Base-by-base conservation (phyloP, 2,888 invertebrate genomes). In the Leptinotarsa rubiginosa region DNA sequence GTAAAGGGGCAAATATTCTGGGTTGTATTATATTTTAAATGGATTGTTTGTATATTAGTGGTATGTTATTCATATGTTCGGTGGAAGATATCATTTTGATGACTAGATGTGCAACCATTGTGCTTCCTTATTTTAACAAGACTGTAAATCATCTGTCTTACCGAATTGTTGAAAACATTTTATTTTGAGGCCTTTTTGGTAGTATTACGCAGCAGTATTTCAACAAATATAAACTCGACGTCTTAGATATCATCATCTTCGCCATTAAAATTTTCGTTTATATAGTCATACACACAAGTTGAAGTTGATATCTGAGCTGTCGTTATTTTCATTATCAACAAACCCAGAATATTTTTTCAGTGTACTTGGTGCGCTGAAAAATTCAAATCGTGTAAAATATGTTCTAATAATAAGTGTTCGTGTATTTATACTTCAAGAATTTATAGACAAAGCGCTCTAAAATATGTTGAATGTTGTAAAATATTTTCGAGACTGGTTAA, bases 41-140 rank as follows among this genome's bases (percentile, higher is more conserved):
- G 25, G 25, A 25, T 25, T 3, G 25, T 25, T 25, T 25, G 31
- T 31, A 0, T 18, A 52, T 52, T n/a, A 10, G 52, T 13, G 13
- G 12, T 56, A 10, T 56, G n/a, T 20, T 4, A 20, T 10, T 22
- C 10, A 20, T 20, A 22, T 56, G 13, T 56, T 56, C 15, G 13
- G 15, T 56, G 56, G 56, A 56, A 56, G 22, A 56, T 67, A 25
- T 50, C 68, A 68, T 68, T 68, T 31, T 54, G 68, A 18, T 18
- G 49, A 68, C 41, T 7, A 41, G 1, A n/a, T 69, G 20, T 47
- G 54, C 10, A 41, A 41, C 10, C 18, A 56, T 56, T 69, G 68
- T 56, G 69, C 69, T 69, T 69, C 69, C 69, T 52, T 69, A 25
- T 68, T 68, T 68, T n/a, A 25, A 54, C 31, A 68, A 68, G 68